A percentile compares a stretch with the other conserved stretches of the same genome.
Conservation (phyloP, 2,888 invertebrate genomes). For the Philhelius pedissequus region DNA sequence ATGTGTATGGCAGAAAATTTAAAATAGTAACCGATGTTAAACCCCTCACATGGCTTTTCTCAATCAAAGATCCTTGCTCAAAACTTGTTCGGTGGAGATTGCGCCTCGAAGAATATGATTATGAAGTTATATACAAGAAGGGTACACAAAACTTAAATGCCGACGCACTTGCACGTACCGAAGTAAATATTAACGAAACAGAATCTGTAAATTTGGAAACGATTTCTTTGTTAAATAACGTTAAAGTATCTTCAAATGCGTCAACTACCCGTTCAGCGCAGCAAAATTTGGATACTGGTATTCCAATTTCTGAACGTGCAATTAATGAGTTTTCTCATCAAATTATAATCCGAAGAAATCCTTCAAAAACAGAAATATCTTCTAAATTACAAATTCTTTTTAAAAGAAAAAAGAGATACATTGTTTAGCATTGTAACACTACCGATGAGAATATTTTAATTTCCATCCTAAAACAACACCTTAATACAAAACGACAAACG, state of each 20-base stretch:
- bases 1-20: no score
- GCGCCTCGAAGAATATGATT: neutral
- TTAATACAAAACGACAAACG: neutral
- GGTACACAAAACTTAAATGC: conserved; percentile 63
- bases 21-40: conserved; percentile 10
- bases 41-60: no score
- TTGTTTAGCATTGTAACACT: neutral
- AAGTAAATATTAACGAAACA: neutral
- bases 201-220: neutral
- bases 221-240: neutral
- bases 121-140: conserved; percentile 48
- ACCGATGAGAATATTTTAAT: neutral
- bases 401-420: conserved; percentile 8
- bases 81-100: conserved; percentile 2
- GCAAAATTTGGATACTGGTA: conserved; percentile 7
- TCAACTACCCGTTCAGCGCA: no score
- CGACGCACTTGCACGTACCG: conserved; percentile 52
- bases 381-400: neutral
- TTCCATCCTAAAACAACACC: neutral
- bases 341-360: neutral
- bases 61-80: conserved; percentile 27
- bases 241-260: no score
- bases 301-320: conserved; percentile 26
- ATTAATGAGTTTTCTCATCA: conserved; percentile 14
- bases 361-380: neutral